These are phyloP conservation scores for Ctenosaura bakeri DNA, from an alignment of 2,797 vertebrate genomes.

Conservation along the genomic window DNA sequence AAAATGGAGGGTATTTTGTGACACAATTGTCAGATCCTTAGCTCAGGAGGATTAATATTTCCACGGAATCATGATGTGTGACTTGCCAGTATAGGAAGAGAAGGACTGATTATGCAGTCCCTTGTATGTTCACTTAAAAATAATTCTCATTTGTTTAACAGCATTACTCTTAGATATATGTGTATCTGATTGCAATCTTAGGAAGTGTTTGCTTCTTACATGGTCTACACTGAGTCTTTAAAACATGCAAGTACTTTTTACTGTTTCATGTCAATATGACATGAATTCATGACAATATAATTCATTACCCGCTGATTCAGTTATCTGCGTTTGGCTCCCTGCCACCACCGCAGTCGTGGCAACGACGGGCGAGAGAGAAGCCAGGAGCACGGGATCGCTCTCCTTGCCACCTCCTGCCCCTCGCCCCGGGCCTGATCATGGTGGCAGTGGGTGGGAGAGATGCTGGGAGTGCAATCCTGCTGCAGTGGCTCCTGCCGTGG, in stretches of 20 bases:
- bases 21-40: background rate
- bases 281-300: too few species aligned
- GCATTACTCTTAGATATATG: background rate
- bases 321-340: too few species aligned
- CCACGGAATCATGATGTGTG: background rate
- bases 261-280: background rate
- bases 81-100: background rate
- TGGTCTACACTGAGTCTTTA: background rate
- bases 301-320: too few species aligned
- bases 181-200: background rate
- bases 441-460: too few species aligned
- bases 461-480: too few species aligned
- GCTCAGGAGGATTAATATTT: background rate
- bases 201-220: background rate
- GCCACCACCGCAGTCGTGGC: too few species aligned
- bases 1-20: background rate
- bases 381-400: too few species aligned
- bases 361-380: too few species aligned
- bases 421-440: too few species aligned
- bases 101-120: background rate
- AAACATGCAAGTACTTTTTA: background rate
- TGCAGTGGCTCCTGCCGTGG: too few species aligned
- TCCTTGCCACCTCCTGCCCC: too few species aligned
- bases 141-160: background rate
- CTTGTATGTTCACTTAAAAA: background rate